Conservation (phyloP, 2,797 vertebrate genomes). For the Parauchenoglanis ngamensis region DNA sequence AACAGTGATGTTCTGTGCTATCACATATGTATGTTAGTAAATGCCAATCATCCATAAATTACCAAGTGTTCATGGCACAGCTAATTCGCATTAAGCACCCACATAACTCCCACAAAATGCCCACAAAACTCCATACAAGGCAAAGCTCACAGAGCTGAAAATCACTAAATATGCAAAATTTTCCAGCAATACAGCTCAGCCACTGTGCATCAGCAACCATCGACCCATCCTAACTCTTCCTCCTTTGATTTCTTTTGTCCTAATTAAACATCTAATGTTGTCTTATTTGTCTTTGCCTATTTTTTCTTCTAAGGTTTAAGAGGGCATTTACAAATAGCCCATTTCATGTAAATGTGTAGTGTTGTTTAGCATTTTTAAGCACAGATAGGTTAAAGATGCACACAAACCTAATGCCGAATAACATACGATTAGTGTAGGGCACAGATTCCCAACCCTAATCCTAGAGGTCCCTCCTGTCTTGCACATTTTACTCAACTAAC, state of each 20-base stretch:
- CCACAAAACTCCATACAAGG: neutral
- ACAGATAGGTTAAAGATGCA: neutral
- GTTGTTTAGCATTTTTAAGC: neutral
- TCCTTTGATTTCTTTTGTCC: neutral
- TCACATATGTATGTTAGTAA: neutral
- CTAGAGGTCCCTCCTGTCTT: neutral
- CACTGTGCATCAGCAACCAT: neutral
- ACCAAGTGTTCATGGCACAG: neutral
- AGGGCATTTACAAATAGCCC: neutral
- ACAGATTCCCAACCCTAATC: neutral
- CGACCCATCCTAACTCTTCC: neutral
- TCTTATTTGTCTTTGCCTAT: neutral
- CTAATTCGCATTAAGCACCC: neutral
- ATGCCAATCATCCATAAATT: neutral
- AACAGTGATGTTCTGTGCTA: neutral
- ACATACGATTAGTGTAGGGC: neutral
- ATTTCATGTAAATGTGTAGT: slow-evolving; percentile 1
- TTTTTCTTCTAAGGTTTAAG: neutral
- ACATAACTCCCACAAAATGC: neutral
- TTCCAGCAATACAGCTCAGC: neutral
- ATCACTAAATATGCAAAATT: neutral
- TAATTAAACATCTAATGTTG: neutral
- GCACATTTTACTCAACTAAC: neutral
- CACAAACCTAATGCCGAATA: neutral
- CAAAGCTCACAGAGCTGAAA: neutral